Evolutionary conservation across 2,113 vertebrate species (phyloP), one percentile per base, ranked within the genome.

Genomic region (Microtus ochrogaster): DNA sequence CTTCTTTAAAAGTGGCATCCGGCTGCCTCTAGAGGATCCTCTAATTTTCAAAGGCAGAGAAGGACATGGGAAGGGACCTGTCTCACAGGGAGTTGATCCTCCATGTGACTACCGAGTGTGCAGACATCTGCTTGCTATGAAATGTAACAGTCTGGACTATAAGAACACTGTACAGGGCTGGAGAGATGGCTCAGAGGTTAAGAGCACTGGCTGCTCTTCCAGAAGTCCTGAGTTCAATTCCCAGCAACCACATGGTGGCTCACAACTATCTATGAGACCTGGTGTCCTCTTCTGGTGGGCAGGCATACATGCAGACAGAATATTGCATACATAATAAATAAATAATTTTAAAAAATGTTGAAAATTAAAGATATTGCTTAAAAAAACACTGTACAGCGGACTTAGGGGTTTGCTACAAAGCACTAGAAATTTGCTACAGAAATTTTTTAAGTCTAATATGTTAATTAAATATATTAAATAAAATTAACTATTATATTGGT

Each of bases 401-500:
- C 92, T 81, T 74, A 44, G 33, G 22, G 82, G 12, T 79, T 94
- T 91, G 79, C 92, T 52, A 49, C 5, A 39, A 3, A 93, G 81
- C 10, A 81, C 83, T 49, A 49, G 49, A 49, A 49, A 49, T 49
- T 49, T 49, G 49, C 49, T 49, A 28, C 14, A 73, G 24, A 91
- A 90, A 76, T 36, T 58, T 28, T 92, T 94, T 11, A 86, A 82
- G 66, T 74, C 47, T 30, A 79, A 0, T 87, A 33, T 78, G 39
- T 94, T 94, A 96, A 95, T 90, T 73, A 96, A 68, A 72, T 74
- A 78, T 28, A 79, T 22, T 88, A 94, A 92, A 84, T 92, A 19
- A 92, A 92, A 95, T 63, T 83, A 83, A 90, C 1, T 39, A 90
- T 24, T 63, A n/a, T 14, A 24, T 61, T 83, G 36, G 28, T 65